phyloP scores from a whole-genome alignment of 2,888 invertebrate species.

The Drosophila nr. perissopoda region DNA sequence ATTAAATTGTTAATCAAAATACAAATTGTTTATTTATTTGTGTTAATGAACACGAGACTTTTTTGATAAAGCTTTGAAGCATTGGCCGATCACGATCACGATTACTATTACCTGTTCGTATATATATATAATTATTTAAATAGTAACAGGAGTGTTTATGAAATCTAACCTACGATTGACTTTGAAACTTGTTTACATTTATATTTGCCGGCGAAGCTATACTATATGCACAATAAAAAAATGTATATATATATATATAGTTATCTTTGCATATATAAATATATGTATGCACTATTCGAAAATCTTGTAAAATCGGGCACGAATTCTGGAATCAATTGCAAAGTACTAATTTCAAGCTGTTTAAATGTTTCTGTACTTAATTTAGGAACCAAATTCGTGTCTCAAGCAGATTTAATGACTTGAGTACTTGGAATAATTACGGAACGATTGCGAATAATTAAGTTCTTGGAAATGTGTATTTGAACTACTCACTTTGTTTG shows the following conservation, averaged over 20 bases:
- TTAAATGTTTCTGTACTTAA: background rate
- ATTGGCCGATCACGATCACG: slow-evolving; percentile 15
- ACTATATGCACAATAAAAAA: background rate
- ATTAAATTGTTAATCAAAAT: slow-evolving; percentile 72
- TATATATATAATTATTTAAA: slow-evolving; percentile 3
- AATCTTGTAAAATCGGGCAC: background rate
- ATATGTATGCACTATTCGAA: background rate
- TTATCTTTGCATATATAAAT: background rate
- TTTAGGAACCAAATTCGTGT: background rate
- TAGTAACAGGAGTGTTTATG: slow-evolving; percentile 18
- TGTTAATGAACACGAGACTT: slow-evolving; percentile 35
- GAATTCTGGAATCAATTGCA: background rate
- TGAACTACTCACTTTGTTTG: background rate
- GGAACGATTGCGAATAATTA: background rate
- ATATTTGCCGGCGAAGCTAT: slow-evolving; percentile 13
- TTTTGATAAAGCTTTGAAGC: slow-evolving; percentile 8
- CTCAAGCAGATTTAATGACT: background rate
- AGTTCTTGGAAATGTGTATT: background rate
- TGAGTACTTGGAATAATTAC: background rate
- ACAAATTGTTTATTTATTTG: slow-evolving; percentile 38
- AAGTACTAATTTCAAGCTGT: background rate
- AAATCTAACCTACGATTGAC: slow-evolving; percentile 36
- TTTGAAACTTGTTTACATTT: slow-evolving; percentile 44
- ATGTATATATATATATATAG: slow-evolving; percentile 1
- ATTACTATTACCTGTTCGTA: slow-evolving; percentile 1